Percentiles rank a stretch among this genome's conserved stretches.
phyloP scores from a whole-genome alignment of 2,113 vertebrate genomes.

The Notarius quadriscutis region DNA sequence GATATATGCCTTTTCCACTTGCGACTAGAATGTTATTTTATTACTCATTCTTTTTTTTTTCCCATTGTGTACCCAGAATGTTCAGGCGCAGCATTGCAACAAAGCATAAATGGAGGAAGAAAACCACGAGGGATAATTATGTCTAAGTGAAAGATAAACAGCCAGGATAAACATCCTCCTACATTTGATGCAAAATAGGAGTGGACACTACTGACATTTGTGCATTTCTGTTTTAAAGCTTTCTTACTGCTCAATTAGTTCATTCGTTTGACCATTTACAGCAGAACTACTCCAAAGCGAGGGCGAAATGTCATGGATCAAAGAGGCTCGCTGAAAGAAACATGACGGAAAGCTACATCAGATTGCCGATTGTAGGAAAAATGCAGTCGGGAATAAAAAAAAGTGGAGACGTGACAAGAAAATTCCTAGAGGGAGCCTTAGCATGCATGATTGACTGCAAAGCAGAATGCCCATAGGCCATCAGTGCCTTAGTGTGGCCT shows the following conservation, averaged over 20 bases:
- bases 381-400: conserved; percentile 26
- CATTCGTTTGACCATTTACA: conserved; percentile 36
- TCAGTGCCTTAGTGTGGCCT: conserved; percentile 30
- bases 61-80: neutral
- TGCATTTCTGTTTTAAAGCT: conserved; percentile 34
- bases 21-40: conserved; percentile 38
- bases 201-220: conserved; percentile 28
- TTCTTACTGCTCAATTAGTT: conserved; percentile 43
- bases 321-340: conserved; percentile 37
- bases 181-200: conserved; percentile 31
- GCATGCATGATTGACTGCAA: conserved; percentile 46
- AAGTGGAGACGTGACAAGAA: conserved; percentile 1
- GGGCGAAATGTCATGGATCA: conserved; percentile 46
- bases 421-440: conserved; percentile 33
- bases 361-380: conserved; percentile 44
- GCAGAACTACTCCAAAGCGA: conserved; percentile 34
- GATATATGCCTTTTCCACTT: conserved; percentile 48
- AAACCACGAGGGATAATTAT: neutral
- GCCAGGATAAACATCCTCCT: conserved; percentile 21
- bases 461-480: conserved; percentile 35
- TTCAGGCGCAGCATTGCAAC: conserved; percentile 27
- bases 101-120: conserved; percentile 10
- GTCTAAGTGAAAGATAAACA: conserved; percentile 20
- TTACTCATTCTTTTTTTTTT: conserved; percentile 30
- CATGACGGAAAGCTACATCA: conserved; percentile 34